Conservation (phyloP, 1,140 invertebrate genomes). For the Triops cancriformis region DNA sequence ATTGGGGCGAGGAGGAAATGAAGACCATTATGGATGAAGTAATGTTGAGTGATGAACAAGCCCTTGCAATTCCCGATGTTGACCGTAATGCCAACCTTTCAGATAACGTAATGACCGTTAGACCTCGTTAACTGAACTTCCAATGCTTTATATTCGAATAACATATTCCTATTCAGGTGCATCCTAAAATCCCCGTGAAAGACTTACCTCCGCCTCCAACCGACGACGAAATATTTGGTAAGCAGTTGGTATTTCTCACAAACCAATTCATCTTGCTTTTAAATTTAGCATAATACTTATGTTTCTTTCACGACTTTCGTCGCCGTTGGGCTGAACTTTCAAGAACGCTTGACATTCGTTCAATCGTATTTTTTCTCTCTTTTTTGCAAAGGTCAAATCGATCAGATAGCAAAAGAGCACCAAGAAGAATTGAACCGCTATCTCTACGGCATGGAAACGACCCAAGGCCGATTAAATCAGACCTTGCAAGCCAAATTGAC, state of each 20-base stretch:
- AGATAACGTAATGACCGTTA: not conserved
- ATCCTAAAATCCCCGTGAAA: slow-evolving; percentile 33
- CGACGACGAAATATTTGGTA: slow-evolving; percentile 41
- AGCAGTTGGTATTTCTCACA: not conserved
- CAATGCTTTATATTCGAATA: not conserved
- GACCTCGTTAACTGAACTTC: not conserved
- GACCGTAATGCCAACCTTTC: not conserved
- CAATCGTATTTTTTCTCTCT: not conserved
- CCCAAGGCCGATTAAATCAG: slow-evolving; percentile 19
- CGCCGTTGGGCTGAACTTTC: too few relatives aligned
- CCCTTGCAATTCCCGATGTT: not conserved
- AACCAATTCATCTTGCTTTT: too few relatives aligned
- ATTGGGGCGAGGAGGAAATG: slow-evolving; percentile 7
- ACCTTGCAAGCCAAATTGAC: slow-evolving; percentile 20
- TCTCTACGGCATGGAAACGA: slow-evolving; percentile 17
- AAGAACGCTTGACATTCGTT: not conserved
- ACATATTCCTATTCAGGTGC: not conserved
- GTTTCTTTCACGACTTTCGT: too few relatives aligned
- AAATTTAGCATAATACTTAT: too few relatives aligned
- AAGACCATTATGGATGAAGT: not conserved
- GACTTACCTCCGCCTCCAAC: slow-evolving; percentile 40
- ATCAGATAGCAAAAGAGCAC: slow-evolving; percentile 38
- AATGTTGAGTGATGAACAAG: not conserved
- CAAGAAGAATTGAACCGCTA: slow-evolving; percentile 35
- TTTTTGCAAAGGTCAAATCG: slow-evolving; percentile 38